Percentiles rank a stretch among this genome's conserved stretches.
Evolutionary conservation across 2,797 vertebrate genomes (phyloP).

Genomic region (Poeciliopsis paucimaculata): DNA sequence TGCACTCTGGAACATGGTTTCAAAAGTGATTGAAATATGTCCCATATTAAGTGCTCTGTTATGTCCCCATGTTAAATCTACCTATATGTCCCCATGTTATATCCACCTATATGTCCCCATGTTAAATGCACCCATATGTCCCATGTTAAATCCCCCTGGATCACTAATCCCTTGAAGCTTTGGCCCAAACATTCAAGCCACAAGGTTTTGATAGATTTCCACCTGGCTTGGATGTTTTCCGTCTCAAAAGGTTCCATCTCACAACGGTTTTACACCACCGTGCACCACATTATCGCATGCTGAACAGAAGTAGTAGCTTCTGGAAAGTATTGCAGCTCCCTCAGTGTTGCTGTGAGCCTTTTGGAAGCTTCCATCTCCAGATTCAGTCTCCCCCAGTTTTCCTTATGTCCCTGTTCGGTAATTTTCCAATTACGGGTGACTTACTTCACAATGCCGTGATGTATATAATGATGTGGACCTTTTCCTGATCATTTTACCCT

Average conservation of each 20-base stretch:
- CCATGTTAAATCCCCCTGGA: too few species aligned
- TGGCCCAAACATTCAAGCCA: not conserved
- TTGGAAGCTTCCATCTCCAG: not conserved
- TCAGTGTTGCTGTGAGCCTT: not conserved
- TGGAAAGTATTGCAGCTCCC: not conserved
- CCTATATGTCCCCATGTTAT: too few species aligned
- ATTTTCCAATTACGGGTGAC: not conserved
- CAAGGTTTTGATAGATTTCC: not conserved
- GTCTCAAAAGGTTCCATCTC: not conserved
- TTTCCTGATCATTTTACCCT: not conserved
- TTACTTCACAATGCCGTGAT: not conserved
- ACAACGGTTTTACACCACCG: not conserved
- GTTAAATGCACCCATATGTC: too few species aligned
- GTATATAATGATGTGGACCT: not conserved
- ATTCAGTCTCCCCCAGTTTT: not conserved
- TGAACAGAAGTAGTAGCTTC: not conserved
- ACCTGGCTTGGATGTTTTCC: not conserved
- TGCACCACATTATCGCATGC: not conserved
- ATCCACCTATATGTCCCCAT: too few species aligned
- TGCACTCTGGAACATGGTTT: too few species aligned
- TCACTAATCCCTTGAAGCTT: not conserved
- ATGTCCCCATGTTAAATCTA: too few species aligned
- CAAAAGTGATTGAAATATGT: too few species aligned
- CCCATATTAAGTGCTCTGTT: too few species aligned
- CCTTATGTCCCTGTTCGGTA: not conserved